These are phyloP conservation scores for Pristionchus maxplancki DNA, from an alignment of 2,888 invertebrate species.

Conservation along the genomic window DNA sequence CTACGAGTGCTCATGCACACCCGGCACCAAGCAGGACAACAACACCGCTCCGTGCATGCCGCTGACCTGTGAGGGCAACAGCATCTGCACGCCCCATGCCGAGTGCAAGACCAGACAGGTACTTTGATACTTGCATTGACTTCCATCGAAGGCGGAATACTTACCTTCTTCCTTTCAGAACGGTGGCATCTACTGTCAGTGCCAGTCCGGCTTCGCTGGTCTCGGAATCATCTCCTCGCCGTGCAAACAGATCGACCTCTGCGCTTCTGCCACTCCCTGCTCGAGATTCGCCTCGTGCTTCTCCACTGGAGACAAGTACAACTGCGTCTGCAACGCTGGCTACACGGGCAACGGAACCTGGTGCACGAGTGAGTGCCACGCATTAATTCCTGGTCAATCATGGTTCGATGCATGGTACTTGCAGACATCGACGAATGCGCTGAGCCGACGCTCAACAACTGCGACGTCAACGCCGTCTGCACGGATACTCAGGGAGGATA, in stretches of 20 bases:
- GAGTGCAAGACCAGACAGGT: conserved; percentile 43
- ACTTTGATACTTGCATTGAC: neutral
- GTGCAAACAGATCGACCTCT: conserved; percentile 42
- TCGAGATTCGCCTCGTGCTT: conserved; percentile 34
- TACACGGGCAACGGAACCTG: conserved; percentile 51
- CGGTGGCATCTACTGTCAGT: conserved; percentile 51
- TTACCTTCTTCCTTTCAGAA: conserved; percentile 45
- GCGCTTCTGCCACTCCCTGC: conserved; percentile 35
- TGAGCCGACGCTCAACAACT: conserved; percentile 18
- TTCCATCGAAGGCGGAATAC: too few relatives aligned
- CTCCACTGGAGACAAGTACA: conserved; percentile 13
- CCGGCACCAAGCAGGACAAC: conserved; percentile 47
- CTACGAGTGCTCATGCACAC: conserved; percentile 44
- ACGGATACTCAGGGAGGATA: conserved; percentile 47
- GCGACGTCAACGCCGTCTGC: conserved; percentile 48
- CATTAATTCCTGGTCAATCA: neutral
- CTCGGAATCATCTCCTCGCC: conserved; percentile 47
- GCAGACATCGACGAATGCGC: conserved; percentile 50
- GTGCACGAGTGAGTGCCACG: conserved; percentile 45
- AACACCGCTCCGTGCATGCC: conserved; percentile 31
- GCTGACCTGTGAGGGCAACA: conserved; percentile 28
- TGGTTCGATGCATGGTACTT: conserved; percentile 41
- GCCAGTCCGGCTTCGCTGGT: conserved; percentile 40
- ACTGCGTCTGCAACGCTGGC: conserved; percentile 48
- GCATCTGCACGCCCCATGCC: conserved; percentile 10